A percentile compares a stretch with the other conserved stretches of the same genome.
phyloP scores from a whole-genome alignment of 1,140 invertebrate species.

The Dreissena rostriformis region DNA sequence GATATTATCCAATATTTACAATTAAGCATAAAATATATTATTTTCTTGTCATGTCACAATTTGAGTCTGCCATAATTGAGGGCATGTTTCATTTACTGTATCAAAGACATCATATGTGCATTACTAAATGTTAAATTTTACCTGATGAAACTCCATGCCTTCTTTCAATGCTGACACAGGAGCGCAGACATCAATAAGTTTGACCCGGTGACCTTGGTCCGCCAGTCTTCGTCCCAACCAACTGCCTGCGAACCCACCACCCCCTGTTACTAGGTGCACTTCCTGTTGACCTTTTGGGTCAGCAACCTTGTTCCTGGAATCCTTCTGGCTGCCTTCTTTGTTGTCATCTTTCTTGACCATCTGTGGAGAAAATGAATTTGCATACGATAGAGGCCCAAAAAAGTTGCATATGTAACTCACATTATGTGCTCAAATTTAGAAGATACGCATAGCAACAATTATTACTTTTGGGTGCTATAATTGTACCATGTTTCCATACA shows the following conservation, averaged over 20 bases:
- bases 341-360: too few species aligned
- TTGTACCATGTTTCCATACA: too few species aligned
- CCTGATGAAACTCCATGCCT: slow-evolving; percentile 73
- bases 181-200: slow-evolving; percentile 77
- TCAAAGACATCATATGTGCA: too few species aligned
- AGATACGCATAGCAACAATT: too few species aligned
- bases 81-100: neutral
- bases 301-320: too few species aligned
- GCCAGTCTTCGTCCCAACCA: slow-evolving; percentile 75
- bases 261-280: slow-evolving; percentile 78
- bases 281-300: slow-evolving; percentile 33
- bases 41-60: neutral
- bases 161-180: slow-evolving; percentile 69
- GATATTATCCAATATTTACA: neutral
- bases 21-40: neutral
- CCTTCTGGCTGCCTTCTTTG: too few species aligned
- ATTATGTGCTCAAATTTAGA: too few species aligned
- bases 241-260: slow-evolving; percentile 81
- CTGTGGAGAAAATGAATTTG: too few species aligned
- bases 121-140: slow-evolving; percentile 42
- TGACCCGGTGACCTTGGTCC: slow-evolving; percentile 73
- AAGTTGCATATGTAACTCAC: too few species aligned
- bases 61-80: neutral
- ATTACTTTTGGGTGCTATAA: too few species aligned
- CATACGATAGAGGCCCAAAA: too few species aligned